Evolutionary conservation across 2,797 vertebrate species (phyloP), one percentile per base, ranked within the genome.

Genomic region (Psittacula echo): DNA sequence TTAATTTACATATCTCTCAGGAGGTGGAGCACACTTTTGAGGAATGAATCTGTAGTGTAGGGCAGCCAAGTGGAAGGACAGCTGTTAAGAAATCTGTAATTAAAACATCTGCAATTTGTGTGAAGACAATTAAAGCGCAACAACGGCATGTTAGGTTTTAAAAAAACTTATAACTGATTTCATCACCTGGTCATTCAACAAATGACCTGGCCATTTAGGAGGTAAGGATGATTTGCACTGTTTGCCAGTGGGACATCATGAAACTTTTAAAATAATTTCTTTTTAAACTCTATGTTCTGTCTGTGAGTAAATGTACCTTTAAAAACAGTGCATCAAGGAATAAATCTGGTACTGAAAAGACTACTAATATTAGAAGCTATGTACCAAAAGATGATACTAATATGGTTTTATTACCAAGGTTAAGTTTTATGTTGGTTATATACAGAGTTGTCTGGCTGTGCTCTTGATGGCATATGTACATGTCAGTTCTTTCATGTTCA

Each of bases 111-210:
- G 47, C 7, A 58, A 48, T 91, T 91, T 86, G 34, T 88, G 50
- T 85, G 56, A 75, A 81, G 72, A 51, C 48, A 84, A 96, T 96
- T 96, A 94, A 89, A 96, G 71, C 67, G 85, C 76, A 88, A 34
- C 2, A 4, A 26, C 17, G 9, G 7, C 21, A 39, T 21, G 73
- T 56, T 80, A 86, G 18, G 44, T 48, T 95, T 94, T 80, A 88
- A 94, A 94, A 61, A 90, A 84, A 87, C 53, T 88, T 91, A 45
- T 47, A 70, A 51, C 13, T 72, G 83, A 72, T 65, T 70, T 41
- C 15, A 34, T 53, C n/a, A 41, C 16, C 47, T 60, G 60, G 37
- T 78, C 29, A 78, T 91, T 86, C 48, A 76, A 53, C 32, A 93
- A 48, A 45, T 68, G 44, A 72, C 39, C 29, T 32, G n/a, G 68